These are phyloP conservation scores for Alsophila aescularia DNA, from an alignment of 2,888 invertebrate species.

Conservation along the genomic window DNA sequence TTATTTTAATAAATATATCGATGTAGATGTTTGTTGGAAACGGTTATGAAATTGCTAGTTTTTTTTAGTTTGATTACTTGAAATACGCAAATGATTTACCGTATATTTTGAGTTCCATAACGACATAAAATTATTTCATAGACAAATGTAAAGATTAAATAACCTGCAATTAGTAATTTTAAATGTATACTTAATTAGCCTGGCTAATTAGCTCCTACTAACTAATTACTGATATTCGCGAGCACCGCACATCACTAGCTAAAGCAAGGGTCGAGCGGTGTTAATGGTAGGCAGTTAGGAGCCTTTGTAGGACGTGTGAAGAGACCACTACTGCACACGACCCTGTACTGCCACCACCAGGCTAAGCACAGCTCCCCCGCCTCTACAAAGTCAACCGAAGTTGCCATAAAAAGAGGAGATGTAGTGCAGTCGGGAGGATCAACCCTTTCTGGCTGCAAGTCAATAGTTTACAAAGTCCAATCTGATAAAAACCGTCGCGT, in stretches of 20 bases:
- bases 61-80: too few relatives aligned
- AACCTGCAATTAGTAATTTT: background rate
- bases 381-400: background rate
- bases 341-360: conserved; percentile 50
- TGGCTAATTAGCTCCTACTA: conserved; percentile 16
- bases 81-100: too few relatives aligned
- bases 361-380: conserved; percentile 38
- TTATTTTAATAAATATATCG: too few relatives aligned
- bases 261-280: conserved; percentile 66
- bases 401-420: background rate
- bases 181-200: conserved; percentile 6
- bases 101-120: too few relatives aligned
- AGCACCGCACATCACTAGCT: conserved; percentile 59
- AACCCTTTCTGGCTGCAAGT: conserved; percentile 43
- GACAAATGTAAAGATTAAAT: background rate
- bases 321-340: conserved; percentile 74
- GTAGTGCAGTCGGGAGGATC: conserved; percentile 40
- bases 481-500: conserved; percentile 48
- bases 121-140: background rate
- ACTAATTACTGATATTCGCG: conserved; percentile 14
- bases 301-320: conserved; percentile 81
- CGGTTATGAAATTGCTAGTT: too few relatives aligned
- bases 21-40: too few relatives aligned
- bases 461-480: conserved; percentile 55
- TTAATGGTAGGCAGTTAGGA: conserved; percentile 83